A percentile compares a stretch with the other conserved stretches of the same genome.
These are phyloP conservation scores for Aphis craccivora DNA, from an alignment of 1,140 invertebrate genomes.

Conservation along the genomic window DNA sequence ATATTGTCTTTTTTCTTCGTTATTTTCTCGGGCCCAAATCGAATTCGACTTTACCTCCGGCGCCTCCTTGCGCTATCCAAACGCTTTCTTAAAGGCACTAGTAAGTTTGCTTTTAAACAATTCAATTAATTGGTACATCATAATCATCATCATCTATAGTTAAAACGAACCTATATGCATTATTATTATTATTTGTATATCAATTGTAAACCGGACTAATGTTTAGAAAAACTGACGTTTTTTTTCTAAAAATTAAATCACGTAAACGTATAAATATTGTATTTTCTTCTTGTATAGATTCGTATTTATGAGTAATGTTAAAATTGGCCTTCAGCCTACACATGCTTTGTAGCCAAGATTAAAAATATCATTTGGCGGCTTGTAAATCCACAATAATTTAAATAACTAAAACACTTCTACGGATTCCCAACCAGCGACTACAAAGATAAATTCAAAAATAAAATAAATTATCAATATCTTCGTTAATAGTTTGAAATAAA, in stretches of 20 bases:
- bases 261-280: neutral
- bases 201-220: neutral
- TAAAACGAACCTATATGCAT: neutral
- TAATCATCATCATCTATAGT: neutral
- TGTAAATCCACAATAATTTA: conserved; percentile 26
- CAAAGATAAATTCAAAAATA: neutral
- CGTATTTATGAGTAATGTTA: neutral
- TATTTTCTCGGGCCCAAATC: conserved; percentile 29
- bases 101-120: neutral
- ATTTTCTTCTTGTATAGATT: neutral
- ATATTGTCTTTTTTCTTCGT: conserved; percentile 44
- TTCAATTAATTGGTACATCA: neutral
- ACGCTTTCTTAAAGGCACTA: neutral
- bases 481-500: conserved; percentile 27
- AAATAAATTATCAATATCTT: conserved; percentile 15
- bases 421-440: neutral
- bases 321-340: conserved; percentile 50
- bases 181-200: neutral
- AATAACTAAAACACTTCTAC: conserved; percentile 9
- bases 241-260: neutral
- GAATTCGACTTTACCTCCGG: conserved; percentile 40
- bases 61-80: neutral
- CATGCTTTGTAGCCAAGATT: conserved; percentile 25
- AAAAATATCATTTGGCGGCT: conserved; percentile 48
- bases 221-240: neutral